Percentiles rank a stretch among this genome's conserved stretches.
Evolutionary conservation across 2,888 invertebrate species (phyloP).

Genomic region (Mesorhabditis sp.): DNA sequence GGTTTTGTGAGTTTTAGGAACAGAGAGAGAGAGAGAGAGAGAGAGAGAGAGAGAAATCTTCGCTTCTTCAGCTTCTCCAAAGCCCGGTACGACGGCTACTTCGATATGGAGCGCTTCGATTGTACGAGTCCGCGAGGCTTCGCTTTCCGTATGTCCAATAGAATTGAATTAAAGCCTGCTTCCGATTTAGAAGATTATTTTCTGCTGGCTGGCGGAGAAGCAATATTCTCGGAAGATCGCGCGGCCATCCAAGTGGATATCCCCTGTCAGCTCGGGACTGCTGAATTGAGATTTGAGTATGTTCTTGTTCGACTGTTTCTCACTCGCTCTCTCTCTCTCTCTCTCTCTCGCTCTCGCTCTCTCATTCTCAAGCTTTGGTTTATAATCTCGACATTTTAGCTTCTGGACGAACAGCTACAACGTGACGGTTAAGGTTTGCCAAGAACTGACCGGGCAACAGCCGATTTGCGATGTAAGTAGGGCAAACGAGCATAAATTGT

Average conservation of each 20-base stretch:
- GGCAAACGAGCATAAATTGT: too few relatives aligned
- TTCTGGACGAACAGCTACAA: conserved; percentile 38
- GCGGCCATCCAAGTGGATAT: conserved; percentile 30
- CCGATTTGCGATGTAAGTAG: neutral
- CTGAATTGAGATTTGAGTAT: conserved; percentile 30
- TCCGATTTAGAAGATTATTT: conserved; percentile 30
- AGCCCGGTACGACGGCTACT: conserved; percentile 32
- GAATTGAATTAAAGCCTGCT: neutral
- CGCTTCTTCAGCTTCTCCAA: conserved; percentile 18
- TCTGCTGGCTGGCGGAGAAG: conserved; percentile 32
- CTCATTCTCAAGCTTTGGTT: neutral
- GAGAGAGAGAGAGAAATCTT: neutral
- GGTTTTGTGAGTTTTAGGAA: neutral
- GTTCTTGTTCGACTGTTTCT: neutral
- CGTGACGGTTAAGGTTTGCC: conserved; percentile 19
- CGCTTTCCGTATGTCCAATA: conserved; percentile 23
- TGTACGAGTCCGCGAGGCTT: conserved; percentile 34
- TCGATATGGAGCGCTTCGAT: conserved; percentile 35
- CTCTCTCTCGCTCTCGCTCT: too few relatives aligned
- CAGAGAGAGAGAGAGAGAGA: neutral
- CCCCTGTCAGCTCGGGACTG: conserved; percentile 35
- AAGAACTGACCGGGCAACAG: neutral
- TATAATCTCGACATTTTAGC: conserved; percentile 16
- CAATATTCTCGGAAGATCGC: conserved; percentile 13
- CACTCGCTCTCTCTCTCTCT: too few relatives aligned